phyloP scores from a whole-genome alignment of 2,797 vertebrate species.

The Phoebastria nigripes region DNA sequence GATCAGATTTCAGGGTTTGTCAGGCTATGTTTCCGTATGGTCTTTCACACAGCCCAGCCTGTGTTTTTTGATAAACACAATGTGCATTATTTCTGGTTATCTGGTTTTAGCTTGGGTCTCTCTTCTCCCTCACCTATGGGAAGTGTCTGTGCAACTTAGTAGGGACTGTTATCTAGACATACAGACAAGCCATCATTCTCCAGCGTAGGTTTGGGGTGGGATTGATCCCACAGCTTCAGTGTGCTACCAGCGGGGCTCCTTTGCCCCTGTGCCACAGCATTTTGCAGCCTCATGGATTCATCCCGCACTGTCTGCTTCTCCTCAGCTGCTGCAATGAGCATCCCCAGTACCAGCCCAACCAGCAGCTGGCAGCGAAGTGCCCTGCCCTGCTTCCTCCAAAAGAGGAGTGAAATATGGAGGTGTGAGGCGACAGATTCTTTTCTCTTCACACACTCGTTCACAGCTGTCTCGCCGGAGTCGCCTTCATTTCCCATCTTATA shows the following conservation, averaged over 20 bases:
- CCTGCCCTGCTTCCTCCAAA: neutral
- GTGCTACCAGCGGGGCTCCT: fast-evolving
- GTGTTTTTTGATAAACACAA: neutral
- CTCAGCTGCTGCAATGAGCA: neutral
- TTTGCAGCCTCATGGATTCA: neutral
- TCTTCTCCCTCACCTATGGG: neutral
- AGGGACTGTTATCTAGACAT: too few relatives aligned
- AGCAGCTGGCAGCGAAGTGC: neutral
- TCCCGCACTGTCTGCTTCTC: neutral
- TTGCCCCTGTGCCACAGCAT: fast-evolving
- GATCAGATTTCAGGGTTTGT: neutral
- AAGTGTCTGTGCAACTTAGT: neutral
- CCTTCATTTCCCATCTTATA: neutral
- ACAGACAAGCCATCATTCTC: neutral
- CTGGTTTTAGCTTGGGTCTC: neutral
- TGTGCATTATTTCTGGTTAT: neutral
- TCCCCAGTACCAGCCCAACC: neutral
- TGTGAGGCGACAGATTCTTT: neutral
- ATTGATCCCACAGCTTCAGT: neutral
- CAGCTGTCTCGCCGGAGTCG: neutral
- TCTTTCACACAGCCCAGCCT: neutral
- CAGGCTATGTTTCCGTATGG: fast-evolving
- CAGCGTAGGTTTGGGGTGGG: fast-evolving
- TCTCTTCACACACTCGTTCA: neutral
- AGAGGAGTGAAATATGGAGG: fast-evolving